Percentiles rank a stretch among this genome's conserved stretches.
Conservation (phyloP, 2,797 vertebrate species). For the Sebastes taczanowskii region DNA sequence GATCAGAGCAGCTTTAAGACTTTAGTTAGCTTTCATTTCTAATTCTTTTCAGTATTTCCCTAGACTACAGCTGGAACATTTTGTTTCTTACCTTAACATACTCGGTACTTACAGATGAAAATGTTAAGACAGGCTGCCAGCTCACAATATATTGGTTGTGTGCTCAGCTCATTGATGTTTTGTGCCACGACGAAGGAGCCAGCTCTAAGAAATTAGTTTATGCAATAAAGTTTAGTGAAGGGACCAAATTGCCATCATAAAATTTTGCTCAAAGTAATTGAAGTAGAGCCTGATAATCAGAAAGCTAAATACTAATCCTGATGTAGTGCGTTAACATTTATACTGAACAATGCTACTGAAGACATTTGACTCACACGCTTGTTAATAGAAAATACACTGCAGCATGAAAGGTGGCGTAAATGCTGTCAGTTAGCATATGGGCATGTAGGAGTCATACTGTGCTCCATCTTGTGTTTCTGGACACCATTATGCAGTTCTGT, state of each 20-base stretch:
- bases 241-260: not conserved
- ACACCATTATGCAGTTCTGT: constrained; percentile 68
- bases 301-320: constrained; percentile 12
- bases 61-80: not conserved
- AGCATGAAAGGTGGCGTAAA: constrained; percentile 33
- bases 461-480: constrained; percentile 68
- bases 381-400: constrained; percentile 30
- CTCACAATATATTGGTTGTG: not conserved
- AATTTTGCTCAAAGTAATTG: not conserved
- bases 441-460: constrained; percentile 64
- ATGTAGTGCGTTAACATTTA: not conserved
- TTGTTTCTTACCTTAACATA: not conserved
- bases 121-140: not conserved
- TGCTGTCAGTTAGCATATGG: constrained; percentile 60
- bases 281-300: not conserved
- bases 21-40: not conserved
- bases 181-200: not conserved
- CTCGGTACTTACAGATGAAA: not conserved
- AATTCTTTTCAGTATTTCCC: not conserved
- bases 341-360: not conserved
- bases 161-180: not conserved
- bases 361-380: constrained; percentile 34
- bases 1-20: not conserved
- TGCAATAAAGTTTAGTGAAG: not conserved
- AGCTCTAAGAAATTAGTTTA: not conserved